Evolutionary conservation across 2,888 invertebrate species (phyloP).

Genomic region (Meliscaeva auricollis): DNA sequence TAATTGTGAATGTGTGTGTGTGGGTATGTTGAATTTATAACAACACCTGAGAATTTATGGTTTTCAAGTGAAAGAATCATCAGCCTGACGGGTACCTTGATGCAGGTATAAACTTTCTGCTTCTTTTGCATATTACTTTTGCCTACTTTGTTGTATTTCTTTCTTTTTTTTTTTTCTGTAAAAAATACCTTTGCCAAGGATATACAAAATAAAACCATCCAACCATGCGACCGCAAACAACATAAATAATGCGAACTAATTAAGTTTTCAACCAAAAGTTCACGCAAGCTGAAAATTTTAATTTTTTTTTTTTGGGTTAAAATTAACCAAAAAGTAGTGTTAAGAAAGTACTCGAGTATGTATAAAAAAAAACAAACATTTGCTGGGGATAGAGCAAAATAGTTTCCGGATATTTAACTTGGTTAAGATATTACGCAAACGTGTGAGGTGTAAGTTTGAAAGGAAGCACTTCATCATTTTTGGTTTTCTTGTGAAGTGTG

Average conservation of each 20-base stretch:
- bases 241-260: conserved; percentile 69
- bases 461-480: too few species aligned
- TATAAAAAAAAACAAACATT: background rate
- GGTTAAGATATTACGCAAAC: too few species aligned
- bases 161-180: conserved; percentile 17
- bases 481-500: too few species aligned
- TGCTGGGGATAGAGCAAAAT: background rate
- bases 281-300: conserved; percentile 52
- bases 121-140: conserved; percentile 45
- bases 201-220: conserved; percentile 49
- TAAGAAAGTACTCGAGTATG: conserved; percentile 22
- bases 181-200: background rate
- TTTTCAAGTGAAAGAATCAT: conserved; percentile 47
- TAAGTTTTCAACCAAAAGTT: conserved; percentile 67
- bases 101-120: background rate
- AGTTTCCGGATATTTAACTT: too few species aligned
- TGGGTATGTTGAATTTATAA: conserved; percentile 22
- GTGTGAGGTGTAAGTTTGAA: too few species aligned
- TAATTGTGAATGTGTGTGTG: background rate
- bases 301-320: conserved; percentile 43
- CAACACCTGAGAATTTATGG: conserved; percentile 45
- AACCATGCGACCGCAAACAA: conserved; percentile 40
- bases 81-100: background rate
- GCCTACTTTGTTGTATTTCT: background rate
- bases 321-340: conserved; percentile 28